phyloP scores from a whole-genome alignment of 2,113 vertebrate genomes.

The Barnardius zonarius region DNA sequence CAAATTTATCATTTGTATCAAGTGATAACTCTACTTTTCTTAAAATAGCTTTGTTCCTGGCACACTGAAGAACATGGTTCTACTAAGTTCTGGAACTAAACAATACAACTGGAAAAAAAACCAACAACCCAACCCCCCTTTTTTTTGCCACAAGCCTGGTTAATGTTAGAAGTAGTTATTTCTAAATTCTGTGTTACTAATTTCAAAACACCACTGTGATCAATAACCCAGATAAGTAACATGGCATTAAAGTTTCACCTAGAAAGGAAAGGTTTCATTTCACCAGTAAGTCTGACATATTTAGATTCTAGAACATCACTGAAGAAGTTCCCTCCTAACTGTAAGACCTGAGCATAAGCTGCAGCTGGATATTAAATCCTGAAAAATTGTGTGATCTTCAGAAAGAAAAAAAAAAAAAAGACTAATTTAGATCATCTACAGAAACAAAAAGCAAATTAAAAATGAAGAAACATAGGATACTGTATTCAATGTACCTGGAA shows the following conservation, averaged over 20 bases:
- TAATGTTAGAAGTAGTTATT: not conserved
- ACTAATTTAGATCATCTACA: not conserved
- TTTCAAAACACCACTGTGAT: not conserved
- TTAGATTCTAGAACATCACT: not conserved
- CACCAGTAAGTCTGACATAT: not conserved
- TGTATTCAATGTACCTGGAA: not conserved
- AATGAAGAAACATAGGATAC: not conserved
- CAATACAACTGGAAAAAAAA: not conserved
- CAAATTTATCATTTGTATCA: not conserved
- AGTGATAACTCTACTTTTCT: not conserved
- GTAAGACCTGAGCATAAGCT: not conserved
- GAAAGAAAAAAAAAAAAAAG: not conserved
- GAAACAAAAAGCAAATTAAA: not conserved
- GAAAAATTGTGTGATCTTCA: not conserved
- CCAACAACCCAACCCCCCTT: too few relatives aligned
- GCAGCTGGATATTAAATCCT: not conserved
- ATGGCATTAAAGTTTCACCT: not conserved
- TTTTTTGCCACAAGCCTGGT: not conserved
- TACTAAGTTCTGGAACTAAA: not conserved
- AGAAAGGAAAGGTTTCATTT: not conserved
- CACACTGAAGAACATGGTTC: not conserved
- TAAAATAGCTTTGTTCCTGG: not conserved
- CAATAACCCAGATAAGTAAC: not conserved
- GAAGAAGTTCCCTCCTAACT: not conserved
- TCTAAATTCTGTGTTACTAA: not conserved